These are phyloP conservation scores for Clarias macrocephalus DNA, from an alignment of 2,113 vertebrate genomes.

Conservation along the genomic window DNA sequence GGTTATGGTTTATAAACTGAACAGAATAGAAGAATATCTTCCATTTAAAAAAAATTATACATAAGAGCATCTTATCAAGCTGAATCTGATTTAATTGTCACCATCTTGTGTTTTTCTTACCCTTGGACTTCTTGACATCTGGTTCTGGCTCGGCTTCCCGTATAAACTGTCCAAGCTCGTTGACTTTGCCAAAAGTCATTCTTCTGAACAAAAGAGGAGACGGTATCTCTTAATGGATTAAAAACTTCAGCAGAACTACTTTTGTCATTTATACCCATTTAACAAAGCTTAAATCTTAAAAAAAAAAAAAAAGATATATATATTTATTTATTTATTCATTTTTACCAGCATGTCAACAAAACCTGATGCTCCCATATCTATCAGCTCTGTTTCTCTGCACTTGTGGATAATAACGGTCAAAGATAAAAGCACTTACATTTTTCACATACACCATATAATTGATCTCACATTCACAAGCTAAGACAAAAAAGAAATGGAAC, in stretches of 20 bases:
- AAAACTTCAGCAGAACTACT: neutral
- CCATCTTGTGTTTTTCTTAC: slow-evolving; percentile 58
- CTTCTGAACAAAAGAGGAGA: slow-evolving; percentile 74
- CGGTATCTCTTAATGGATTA: slow-evolving; percentile 30
- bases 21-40: neutral
- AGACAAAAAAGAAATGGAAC: neutral
- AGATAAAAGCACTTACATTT: neutral
- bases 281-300: neutral
- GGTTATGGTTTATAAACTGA: neutral
- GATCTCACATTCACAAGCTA: neutral
- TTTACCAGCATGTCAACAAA: neutral
- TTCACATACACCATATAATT: neutral
- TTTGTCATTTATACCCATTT: neutral
- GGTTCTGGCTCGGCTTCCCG: slow-evolving; percentile 97
- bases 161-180: slow-evolving; percentile 96
- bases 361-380: neutral
- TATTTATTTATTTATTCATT: no score
- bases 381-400: neutral
- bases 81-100: neutral
- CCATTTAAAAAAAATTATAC: neutral
- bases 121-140: slow-evolving; percentile 98
- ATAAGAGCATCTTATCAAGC: neutral
- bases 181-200: slow-evolving; percentile 98
- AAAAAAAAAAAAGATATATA: no score
- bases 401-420: neutral